Percentiles rank a stretch among this genome's conserved stretches.
Conservation (phyloP, 2,113 vertebrate genomes). For the Hemiprocne comata region DNA sequence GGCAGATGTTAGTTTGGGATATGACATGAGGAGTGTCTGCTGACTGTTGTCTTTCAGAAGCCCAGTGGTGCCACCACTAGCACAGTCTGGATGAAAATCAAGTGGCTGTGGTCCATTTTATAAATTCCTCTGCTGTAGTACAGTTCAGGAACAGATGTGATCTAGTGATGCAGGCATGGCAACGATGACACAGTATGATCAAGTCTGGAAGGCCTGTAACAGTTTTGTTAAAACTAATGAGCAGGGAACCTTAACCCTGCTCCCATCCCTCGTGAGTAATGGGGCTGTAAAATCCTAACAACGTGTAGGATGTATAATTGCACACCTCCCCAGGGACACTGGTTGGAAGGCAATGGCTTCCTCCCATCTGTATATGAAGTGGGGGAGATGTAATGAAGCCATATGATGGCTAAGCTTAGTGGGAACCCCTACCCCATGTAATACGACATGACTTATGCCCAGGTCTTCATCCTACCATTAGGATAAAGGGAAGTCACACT, state of each 20-base stretch:
- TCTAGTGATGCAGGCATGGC: background rate
- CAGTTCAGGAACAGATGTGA: background rate
- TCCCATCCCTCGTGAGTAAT: background rate
- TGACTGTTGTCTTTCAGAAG: background rate
- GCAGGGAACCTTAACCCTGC: background rate
- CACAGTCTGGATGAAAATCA: background rate
- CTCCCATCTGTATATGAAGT: background rate
- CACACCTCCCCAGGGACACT: background rate
- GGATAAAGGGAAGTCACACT: background rate
- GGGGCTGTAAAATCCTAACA: background rate
- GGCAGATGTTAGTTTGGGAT: background rate
- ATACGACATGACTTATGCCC: background rate
- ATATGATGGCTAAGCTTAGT: background rate
- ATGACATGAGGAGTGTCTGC: background rate
- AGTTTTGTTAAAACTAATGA: background rate
- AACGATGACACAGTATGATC: background rate
- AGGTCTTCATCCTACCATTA: background rate
- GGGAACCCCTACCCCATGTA: background rate
- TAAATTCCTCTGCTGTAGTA: background rate
- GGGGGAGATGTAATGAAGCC: background rate
- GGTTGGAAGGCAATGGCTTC: background rate
- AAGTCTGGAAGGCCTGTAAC: background rate
- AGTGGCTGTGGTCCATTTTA: background rate
- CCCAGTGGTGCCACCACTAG: background rate
- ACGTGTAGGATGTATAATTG: accelerated